phyloP scores from a whole-genome alignment of 2,888 invertebrate species.

The Lasioglossum marginatum region DNA sequence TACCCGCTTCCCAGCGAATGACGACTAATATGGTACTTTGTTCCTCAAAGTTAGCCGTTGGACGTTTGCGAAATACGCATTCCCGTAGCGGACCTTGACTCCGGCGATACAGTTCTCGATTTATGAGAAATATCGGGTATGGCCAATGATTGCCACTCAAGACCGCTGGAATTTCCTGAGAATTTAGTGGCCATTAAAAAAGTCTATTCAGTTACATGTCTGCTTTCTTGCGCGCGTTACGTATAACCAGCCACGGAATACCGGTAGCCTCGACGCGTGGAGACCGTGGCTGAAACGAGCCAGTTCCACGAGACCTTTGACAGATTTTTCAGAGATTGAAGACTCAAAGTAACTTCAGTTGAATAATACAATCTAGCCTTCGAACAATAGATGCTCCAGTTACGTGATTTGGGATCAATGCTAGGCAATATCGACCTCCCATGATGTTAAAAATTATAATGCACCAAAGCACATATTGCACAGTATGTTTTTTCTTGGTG shows the following conservation, averaged over 20 bases:
- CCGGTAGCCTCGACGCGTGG: conserved; percentile 40
- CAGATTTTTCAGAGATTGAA: conserved; percentile 18
- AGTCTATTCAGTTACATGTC: conserved; percentile 56
- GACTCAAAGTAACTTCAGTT: not conserved
- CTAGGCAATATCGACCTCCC: not conserved
- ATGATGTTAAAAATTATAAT: not conserved
- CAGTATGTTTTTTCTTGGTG: too few relatives aligned
- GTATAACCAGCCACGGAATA: conserved; percentile 58
- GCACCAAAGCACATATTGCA: too few relatives aligned
- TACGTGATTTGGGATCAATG: not conserved
- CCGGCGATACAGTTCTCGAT: conserved; percentile 45
- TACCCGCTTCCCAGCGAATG: conserved; percentile 35
- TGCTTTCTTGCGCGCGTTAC: conserved; percentile 55
- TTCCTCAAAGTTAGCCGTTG: conserved; percentile 39
- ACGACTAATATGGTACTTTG: conserved; percentile 50
- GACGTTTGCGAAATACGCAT: conserved; percentile 50
- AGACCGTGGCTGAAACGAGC: conserved; percentile 26
- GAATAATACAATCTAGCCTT: not conserved
- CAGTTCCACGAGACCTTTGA: conserved; percentile 44
- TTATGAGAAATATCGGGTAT: conserved; percentile 55
- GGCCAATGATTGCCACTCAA: conserved; percentile 38
- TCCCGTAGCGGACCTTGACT: conserved; percentile 55
- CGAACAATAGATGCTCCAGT: not conserved
- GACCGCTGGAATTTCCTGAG: conserved; percentile 44
- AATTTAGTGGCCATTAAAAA: conserved; percentile 45